These are phyloP conservation scores for Drymodes brunneopygia DNA, from an alignment of 2,113 vertebrate species.

Conservation along the genomic window DNA sequence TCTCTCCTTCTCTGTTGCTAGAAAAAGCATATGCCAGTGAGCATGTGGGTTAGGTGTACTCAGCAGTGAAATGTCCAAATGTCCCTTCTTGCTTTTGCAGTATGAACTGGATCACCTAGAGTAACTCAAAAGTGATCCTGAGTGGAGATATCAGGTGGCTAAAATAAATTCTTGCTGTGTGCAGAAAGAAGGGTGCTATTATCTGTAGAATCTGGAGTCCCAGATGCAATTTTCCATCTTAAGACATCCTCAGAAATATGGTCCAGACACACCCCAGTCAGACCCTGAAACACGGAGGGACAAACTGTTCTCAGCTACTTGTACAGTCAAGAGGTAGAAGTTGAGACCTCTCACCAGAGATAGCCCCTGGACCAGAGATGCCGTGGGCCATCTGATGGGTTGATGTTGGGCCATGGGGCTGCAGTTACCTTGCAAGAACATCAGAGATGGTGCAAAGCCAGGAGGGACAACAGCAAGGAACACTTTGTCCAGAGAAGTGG, in stretches of 20 bases:
- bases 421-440: not conserved
- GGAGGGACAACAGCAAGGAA: not conserved
- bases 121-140: not conserved
- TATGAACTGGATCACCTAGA: not conserved
- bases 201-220: not conserved
- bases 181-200: not conserved
- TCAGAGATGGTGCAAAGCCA: not conserved
- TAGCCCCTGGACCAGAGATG: not conserved
- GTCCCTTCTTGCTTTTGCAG: not conserved
- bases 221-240: not conserved
- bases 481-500: accelerated
- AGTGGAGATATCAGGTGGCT: not conserved
- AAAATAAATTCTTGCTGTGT: not conserved
- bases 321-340: not conserved
- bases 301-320: not conserved
- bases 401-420: not conserved
- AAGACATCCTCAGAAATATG: not conserved
- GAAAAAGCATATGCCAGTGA: not conserved
- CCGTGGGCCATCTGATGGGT: not conserved
- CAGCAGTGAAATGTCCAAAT: not conserved
- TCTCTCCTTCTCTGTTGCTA: not conserved
- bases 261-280: not conserved
- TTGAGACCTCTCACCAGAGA: not conserved
- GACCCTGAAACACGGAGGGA: not conserved
- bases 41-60: not conserved